Percentiles rank a stretch among this genome's conserved stretches.
These are phyloP conservation scores for Adineta ricciae DNA, from an alignment of 2,888 invertebrate species.

Conservation along the genomic window DNA sequence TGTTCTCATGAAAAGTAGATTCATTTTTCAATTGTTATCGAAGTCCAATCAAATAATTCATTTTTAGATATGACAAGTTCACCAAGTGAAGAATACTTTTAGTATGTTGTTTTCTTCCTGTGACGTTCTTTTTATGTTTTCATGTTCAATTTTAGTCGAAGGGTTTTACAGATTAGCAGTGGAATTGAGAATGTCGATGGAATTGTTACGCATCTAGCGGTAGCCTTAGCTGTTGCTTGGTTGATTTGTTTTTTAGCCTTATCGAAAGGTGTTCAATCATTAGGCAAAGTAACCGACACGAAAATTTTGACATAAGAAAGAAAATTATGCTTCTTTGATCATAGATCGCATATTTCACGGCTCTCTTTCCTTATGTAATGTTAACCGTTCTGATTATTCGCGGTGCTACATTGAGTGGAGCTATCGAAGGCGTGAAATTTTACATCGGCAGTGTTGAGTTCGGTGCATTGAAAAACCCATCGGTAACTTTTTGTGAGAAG, in stretches of 20 bases:
- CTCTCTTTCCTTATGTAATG: constrained; percentile 52
- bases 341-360: constrained; percentile 53
- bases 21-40: neutral
- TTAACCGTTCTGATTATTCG: constrained; percentile 61
- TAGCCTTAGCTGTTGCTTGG: constrained; percentile 46
- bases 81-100: constrained; percentile 82
- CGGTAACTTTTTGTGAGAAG: constrained; percentile 52
- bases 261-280: constrained; percentile 47
- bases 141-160: constrained; percentile 39
- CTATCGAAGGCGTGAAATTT: constrained; percentile 65
- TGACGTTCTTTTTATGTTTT: neutral
- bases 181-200: constrained; percentile 45
- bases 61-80: constrained; percentile 43
- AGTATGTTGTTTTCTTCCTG: constrained; percentile 55
- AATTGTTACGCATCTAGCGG: constrained; percentile 42
- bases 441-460: constrained; percentile 67
- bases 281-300: constrained; percentile 43
- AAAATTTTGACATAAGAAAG: no score
- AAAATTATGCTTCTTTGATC: neutral
- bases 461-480: constrained; percentile 62
- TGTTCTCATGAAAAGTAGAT: neutral
- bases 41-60: neutral
- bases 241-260: constrained; percentile 43
- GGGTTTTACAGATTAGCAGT: constrained; percentile 43
- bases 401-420: constrained; percentile 69